These are phyloP conservation scores for Goniozus legneri DNA, from an alignment of 1,140 invertebrate genomes.

Conservation along the genomic window DNA sequence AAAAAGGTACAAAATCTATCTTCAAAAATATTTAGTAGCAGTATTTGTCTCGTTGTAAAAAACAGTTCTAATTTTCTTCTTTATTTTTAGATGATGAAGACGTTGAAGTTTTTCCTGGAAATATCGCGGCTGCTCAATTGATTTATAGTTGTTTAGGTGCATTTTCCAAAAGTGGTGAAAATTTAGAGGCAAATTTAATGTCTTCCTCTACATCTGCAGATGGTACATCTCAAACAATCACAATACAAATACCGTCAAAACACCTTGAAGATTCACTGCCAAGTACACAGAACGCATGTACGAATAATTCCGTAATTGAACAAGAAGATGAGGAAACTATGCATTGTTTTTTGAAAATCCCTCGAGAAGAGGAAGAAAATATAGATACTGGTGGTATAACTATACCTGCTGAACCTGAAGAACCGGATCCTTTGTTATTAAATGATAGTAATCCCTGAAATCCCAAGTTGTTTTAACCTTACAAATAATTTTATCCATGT, in stretches of 20 bases:
- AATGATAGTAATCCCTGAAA: constrained; percentile 33
- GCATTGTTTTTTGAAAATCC: constrained; percentile 55
- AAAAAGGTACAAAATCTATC: constrained; percentile 28
- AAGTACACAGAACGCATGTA: constrained; percentile 27
- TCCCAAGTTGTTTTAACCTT: too few relatives aligned
- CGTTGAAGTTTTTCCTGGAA: constrained; percentile 51
- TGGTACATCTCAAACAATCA: constrained; percentile 53
- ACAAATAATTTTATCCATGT: too few relatives aligned
- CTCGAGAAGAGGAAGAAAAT: constrained; percentile 54
- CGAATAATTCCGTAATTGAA: constrained; percentile 33
- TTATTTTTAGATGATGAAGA: constrained; percentile 31
- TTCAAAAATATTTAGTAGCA: constrained; percentile 2
- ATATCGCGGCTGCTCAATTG: constrained; percentile 56
- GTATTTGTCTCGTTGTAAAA: not conserved
- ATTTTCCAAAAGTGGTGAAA: constrained; percentile 44
- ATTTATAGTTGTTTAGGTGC: constrained; percentile 57
- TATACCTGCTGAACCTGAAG: constrained; percentile 55
- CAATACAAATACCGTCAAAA: constrained; percentile 51
- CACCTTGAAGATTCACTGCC: constrained; percentile 40
- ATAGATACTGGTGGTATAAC: constrained; percentile 64
- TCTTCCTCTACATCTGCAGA: constrained; percentile 49
- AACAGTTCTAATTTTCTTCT: not conserved
- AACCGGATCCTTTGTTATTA: too few relatives aligned
- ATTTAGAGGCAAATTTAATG: constrained; percentile 49
- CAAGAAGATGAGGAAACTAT: constrained; percentile 50